Evolutionary conservation across 2,888 invertebrate genomes (phyloP).

Genomic region (Drosophila paramelanica): DNA sequence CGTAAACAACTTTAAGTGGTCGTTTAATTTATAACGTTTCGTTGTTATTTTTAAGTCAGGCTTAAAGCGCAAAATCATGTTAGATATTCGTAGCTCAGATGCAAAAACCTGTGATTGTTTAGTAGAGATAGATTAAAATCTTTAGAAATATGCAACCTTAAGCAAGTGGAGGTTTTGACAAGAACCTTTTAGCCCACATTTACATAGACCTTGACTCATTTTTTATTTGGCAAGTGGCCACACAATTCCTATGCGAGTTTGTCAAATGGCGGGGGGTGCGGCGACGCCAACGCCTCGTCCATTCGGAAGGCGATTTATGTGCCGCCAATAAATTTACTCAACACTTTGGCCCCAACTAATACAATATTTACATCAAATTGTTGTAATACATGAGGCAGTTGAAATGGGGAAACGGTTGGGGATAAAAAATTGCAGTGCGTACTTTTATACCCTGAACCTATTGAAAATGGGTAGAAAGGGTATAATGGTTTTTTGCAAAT

Average conservation of each 20-base stretch:
- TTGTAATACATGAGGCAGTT: constrained; percentile 47
- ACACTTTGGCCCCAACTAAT: constrained; percentile 76
- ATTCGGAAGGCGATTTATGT: constrained; percentile 69
- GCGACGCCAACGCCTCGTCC: constrained; percentile 31
- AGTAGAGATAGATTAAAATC: no score
- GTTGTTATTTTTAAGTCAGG: no score
- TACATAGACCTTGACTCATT: constrained; percentile 26
- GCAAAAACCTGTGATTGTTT: no score
- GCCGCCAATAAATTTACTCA: constrained; percentile 78
- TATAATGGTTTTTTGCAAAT: no score
- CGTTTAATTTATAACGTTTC: no score
- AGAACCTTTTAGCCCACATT: constrained; percentile 11
- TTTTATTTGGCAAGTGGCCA: constrained; percentile 28
- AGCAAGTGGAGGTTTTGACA: neutral
- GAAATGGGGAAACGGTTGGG: neutral
- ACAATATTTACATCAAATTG: constrained; percentile 79
- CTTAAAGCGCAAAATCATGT: no score
- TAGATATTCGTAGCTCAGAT: no score
- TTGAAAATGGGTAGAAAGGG: no score
- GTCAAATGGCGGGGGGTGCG: constrained; percentile 20
- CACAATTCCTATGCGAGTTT: constrained; percentile 12
- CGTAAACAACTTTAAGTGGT: no score
- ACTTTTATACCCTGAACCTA: constrained; percentile 19
- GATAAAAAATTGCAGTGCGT: constrained; percentile 73
- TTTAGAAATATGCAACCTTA: neutral